These are phyloP conservation scores for Dolichoris vasculosae DNA, from an alignment of 1,140 invertebrate species.

Conservation along the genomic window DNA sequence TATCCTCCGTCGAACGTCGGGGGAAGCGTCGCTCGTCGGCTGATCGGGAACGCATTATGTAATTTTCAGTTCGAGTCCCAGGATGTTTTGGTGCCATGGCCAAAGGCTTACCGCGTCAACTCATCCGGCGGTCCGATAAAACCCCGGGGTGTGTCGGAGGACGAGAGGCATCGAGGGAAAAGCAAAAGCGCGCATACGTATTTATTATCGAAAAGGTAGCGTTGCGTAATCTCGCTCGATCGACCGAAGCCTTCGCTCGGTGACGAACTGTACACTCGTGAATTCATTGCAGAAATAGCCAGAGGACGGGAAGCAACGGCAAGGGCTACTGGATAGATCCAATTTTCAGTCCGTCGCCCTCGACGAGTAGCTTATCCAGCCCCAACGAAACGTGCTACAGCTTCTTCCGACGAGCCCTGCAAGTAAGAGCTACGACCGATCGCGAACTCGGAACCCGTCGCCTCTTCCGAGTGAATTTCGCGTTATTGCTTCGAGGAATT, in stretches of 20 bases:
- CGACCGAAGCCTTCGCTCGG: no score
- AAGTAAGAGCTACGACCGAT: constrained; percentile 72
- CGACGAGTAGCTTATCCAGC: constrained; percentile 89
- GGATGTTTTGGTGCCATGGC: constrained; percentile 97
- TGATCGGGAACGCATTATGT: neutral
- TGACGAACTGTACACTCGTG: no score
- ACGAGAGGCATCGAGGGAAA: constrained; percentile 54
- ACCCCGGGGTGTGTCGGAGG: constrained; percentile 56
- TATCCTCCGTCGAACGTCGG: no score
- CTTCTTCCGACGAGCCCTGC: constrained; percentile 90
- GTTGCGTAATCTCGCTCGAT: neutral
- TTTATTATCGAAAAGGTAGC: constrained; percentile 62
- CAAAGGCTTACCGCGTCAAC: constrained; percentile 73
- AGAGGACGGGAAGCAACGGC: constrained; percentile 71
- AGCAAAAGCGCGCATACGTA: constrained; percentile 56
- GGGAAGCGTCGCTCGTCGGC: no score
- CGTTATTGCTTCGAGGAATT: neutral
- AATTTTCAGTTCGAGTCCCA: constrained; percentile 86
- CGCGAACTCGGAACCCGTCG: no score
- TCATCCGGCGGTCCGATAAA: constrained; percentile 59
- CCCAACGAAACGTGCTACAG: constrained; percentile 96
- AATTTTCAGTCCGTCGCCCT: constrained; percentile 79
- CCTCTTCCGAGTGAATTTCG: no score
- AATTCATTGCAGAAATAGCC: constrained; percentile 61
- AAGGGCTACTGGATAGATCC: constrained; percentile 79